Evolutionary conservation across 2,888 invertebrate genomes (phyloP), one percentile per base, ranked within the genome.

Genomic region (Polydrusus pterygomalis): DNA sequence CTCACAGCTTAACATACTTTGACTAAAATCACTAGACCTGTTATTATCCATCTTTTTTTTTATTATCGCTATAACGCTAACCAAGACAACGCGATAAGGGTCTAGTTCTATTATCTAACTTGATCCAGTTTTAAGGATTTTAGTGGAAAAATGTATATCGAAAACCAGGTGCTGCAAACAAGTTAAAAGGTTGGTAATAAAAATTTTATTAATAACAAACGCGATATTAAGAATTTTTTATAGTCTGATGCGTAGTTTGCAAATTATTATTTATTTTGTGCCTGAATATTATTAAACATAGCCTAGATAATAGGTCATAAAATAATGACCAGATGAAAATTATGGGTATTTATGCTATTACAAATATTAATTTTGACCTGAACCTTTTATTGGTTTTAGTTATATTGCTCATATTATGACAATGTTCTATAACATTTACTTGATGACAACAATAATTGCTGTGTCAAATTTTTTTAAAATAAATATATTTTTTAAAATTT

Each of bases 231-330:
- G 9, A 56, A 9, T 56, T 56, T 15, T 30, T 30, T 15, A 34
- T 56, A 56, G 30, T 34, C 30, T 34, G 34, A 34, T 34, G 34
- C 56, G 56, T 7, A 56, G 9, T 56, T 56, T 34, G n/a, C 34
- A 56, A 56, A 56, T 56, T 56, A 30, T 3, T n/a, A 3, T 30
- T 56, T 30, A 34, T 34, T 34, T 34, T 13, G 54, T 25, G 34
- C 11, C 15, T n/a, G n/a, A 30, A 10, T 30, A 30, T 13, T 34
- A 56, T 34, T 34, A 15, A 30, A 34, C 1, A 1, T 56, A 34
- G 34, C n/a, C 30, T 34, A 15, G 34, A 56, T 34, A 56, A 34
- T 13, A 9, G 25, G 17, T 17, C 2, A 3, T n/a, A 47, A 47
- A 47, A 17, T 47, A 17, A 17, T 17, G 15, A 15, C 47, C 47